Evolutionary conservation across 2,888 invertebrate species (phyloP).

Genomic region (Callyntrura guangdongensis): DNA sequence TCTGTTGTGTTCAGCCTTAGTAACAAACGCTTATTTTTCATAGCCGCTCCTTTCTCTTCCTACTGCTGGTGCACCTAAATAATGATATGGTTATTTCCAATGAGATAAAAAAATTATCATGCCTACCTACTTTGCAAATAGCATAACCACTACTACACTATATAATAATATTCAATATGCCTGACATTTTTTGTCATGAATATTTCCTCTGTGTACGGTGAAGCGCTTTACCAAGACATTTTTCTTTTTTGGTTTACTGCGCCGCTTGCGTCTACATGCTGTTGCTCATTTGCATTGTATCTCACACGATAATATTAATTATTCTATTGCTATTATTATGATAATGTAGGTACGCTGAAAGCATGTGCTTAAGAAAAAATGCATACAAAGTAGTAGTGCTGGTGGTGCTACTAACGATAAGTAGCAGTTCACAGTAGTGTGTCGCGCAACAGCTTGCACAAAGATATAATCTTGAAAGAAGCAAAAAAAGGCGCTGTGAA

Average conservation of each 20-base stretch:
- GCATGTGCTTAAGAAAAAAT: neutral
- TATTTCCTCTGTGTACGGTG: neutral
- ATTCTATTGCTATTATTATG: constrained; percentile 41
- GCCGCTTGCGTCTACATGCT: constrained; percentile 20
- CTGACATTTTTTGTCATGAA: too few species aligned
- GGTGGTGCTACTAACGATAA: neutral
- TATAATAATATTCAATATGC: neutral
- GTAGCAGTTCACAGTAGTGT: neutral
- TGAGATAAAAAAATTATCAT: neutral
- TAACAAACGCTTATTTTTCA: constrained; percentile 36
- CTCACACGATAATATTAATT: constrained; percentile 36
- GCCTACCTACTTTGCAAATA: neutral
- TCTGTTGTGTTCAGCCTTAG: neutral
- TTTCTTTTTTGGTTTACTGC: constrained; percentile 13
- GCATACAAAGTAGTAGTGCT: neutral
- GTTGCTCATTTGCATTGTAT: constrained; percentile 53
- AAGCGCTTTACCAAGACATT: constrained; percentile 22
- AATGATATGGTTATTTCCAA: too few species aligned
- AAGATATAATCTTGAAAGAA: constrained; percentile 13
- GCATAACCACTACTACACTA: neutral
- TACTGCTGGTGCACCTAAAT: neutral
- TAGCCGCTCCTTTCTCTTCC: constrained; percentile 44
- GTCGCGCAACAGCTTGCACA: neutral
- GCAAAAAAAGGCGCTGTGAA: neutral
- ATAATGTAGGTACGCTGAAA: constrained; percentile 10